Conservation (phyloP, 2,113 vertebrate species). For the Geococcyx californianus region DNA sequence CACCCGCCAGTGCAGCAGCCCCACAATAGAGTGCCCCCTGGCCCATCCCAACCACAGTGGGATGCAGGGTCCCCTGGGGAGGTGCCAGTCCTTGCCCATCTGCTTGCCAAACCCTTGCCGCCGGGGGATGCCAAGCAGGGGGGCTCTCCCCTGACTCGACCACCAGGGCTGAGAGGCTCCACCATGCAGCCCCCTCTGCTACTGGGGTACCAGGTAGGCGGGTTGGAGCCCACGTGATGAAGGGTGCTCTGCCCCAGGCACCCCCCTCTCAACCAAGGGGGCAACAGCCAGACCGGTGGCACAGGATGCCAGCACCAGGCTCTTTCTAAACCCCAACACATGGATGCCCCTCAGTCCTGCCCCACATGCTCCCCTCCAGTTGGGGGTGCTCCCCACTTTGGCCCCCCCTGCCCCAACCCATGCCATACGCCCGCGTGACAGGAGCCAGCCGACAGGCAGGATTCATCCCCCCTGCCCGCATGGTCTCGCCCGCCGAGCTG, state of each 20-base stretch:
- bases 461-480: conserved; percentile 36
- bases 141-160: background rate
- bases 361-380: accelerated
- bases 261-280: background rate
- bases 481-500: conserved; percentile 25
- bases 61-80: background rate
- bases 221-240: background rate
- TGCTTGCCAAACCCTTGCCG: background rate
- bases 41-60: background rate
- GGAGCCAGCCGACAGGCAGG: background rate
- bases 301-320: background rate
- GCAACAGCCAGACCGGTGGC: background rate
- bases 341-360: accelerated
- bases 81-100: background rate
- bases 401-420: background rate
- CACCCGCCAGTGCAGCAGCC: background rate
- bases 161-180: accelerated
- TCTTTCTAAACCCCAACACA: background rate
- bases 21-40: background rate
- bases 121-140: accelerated
- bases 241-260: background rate
- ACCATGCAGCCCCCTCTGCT: background rate
- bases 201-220: background rate
- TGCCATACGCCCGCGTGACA: background rate
- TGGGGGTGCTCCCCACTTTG: background rate